Evolutionary conservation across 2,797 vertebrate genomes (phyloP).

Genomic region (Hydrocynus forskahlii): DNA sequence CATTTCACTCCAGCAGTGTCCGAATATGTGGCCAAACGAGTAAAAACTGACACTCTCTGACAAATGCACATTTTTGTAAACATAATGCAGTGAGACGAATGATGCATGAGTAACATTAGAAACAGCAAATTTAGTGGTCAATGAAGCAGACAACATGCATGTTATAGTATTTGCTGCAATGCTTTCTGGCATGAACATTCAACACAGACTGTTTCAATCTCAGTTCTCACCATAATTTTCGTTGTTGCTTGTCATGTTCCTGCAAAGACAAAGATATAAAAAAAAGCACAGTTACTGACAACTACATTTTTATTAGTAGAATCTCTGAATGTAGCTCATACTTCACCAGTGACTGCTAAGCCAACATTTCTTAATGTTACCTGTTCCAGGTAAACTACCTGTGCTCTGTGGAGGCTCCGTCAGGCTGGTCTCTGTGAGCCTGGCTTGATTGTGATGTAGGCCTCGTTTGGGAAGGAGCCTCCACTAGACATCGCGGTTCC

Average conservation of each 20-base stretch:
- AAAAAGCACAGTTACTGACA: background rate
- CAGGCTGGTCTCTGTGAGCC: conserved; percentile 57
- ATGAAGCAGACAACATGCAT: conserved; percentile 59
- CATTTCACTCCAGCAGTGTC: conserved; percentile 12
- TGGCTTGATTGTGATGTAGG: conserved; percentile 61
- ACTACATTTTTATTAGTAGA: no score
- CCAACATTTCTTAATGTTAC: background rate
- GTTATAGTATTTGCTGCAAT: conserved; percentile 38
- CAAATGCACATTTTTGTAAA: background rate
- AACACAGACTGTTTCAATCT: background rate
- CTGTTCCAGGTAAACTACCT: conserved; percentile 71
- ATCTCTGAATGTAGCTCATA: background rate
- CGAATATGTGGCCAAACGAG: background rate
- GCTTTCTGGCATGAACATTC: conserved; percentile 2
- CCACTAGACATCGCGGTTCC: conserved; percentile 88
- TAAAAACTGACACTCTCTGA: background rate
- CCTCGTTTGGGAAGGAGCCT: conserved; percentile 67
- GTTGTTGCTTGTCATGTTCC: conserved; percentile 60
- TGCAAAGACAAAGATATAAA: conserved; percentile 53
- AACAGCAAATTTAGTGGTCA: conserved; percentile 33
- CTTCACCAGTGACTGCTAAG: background rate
- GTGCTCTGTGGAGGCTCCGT: conserved; percentile 68
- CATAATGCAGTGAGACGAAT: background rate
- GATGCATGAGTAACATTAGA: background rate
- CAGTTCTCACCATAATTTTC: conserved; percentile 73